Percentiles rank a stretch among this genome's conserved stretches.
phyloP scores from a whole-genome alignment of 2,888 invertebrate species.

The Phyllotreta cruciferae region DNA sequence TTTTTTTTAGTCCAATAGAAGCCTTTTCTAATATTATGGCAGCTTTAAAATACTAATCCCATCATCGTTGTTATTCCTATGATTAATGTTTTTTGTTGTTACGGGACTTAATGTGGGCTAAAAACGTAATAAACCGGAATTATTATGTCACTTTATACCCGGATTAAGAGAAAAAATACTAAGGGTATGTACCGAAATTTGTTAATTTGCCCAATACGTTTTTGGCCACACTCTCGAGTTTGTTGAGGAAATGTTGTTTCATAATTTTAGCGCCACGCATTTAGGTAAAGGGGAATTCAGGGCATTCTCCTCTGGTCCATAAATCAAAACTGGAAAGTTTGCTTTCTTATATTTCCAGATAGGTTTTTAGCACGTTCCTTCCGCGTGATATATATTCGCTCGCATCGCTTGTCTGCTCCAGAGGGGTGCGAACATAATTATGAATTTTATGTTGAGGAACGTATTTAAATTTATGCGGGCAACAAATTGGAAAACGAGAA shows the following conservation, averaged over 20 bases:
- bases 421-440: constrained; percentile 15
- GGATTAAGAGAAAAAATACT: constrained; percentile 29
- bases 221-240: too few species aligned
- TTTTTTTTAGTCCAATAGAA: too few species aligned
- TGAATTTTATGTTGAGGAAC: constrained; percentile 15
- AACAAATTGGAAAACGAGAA: constrained; percentile 1
- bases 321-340: constrained; percentile 54
- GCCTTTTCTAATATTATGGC: too few species aligned
- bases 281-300: constrained; percentile 12
- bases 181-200: constrained; percentile 1
- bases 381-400: constrained; percentile 25
- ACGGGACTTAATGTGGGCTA: constrained; percentile 41
- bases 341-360: constrained; percentile 20
- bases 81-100: constrained; percentile 43
- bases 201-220: too few species aligned
- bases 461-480: constrained; percentile 14
- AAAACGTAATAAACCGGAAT: constrained; percentile 32
- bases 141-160: constrained; percentile 32
- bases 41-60: constrained; percentile 36
- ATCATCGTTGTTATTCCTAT: constrained; percentile 39
- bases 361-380: constrained; percentile 25
- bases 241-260: too few species aligned
- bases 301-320: constrained; percentile 54
- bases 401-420: constrained; percentile 25
- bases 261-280: background rate